A percentile compares a stretch with the other conserved stretches of the same genome.
phyloP scores from a whole-genome alignment of 2,797 vertebrate genomes.

The Tarsius wallacei region DNA sequence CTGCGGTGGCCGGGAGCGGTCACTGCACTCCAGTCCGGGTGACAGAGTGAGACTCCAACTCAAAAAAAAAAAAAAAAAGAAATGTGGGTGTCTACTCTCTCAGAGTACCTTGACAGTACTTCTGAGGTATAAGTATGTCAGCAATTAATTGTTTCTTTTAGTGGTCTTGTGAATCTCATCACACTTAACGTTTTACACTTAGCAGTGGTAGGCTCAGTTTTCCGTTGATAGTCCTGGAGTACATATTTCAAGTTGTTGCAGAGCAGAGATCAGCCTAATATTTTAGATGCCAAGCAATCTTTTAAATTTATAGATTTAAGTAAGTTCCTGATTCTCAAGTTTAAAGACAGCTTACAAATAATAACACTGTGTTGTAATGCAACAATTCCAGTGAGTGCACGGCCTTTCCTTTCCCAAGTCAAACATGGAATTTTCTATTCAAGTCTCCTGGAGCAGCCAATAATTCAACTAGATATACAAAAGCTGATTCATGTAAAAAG shows the following conservation, averaged over 20 bases:
- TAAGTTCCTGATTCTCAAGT: not conserved
- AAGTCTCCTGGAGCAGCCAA: not conserved
- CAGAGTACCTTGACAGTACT: not conserved
- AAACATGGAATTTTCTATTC: not conserved
- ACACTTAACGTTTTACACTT: not conserved
- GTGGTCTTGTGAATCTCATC: not conserved
- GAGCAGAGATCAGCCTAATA: not conserved
- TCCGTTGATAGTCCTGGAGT: not conserved
- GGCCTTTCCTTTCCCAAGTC: not conserved
- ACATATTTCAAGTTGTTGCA: not conserved
- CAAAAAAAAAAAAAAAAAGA: not conserved
- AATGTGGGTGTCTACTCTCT: not conserved
- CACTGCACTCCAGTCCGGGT: no score
- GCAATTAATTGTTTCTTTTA: not conserved
- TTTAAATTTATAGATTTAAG: not conserved
- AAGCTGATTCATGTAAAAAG: not conserved
- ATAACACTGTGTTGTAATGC: fast-evolving
- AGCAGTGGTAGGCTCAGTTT: not conserved
- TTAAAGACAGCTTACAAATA: not conserved
- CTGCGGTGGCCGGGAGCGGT: no score
- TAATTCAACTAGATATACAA: not conserved
- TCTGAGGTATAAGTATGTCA: not conserved
- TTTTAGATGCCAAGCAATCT: not conserved
- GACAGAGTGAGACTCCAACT: no score
- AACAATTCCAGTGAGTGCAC: not conserved